A percentile compares a stretch with the other conserved stretches of the same genome.
These are phyloP conservation scores for Pandion haliaetus DNA, from an alignment of 2,113 vertebrate species.

Conservation along the genomic window DNA sequence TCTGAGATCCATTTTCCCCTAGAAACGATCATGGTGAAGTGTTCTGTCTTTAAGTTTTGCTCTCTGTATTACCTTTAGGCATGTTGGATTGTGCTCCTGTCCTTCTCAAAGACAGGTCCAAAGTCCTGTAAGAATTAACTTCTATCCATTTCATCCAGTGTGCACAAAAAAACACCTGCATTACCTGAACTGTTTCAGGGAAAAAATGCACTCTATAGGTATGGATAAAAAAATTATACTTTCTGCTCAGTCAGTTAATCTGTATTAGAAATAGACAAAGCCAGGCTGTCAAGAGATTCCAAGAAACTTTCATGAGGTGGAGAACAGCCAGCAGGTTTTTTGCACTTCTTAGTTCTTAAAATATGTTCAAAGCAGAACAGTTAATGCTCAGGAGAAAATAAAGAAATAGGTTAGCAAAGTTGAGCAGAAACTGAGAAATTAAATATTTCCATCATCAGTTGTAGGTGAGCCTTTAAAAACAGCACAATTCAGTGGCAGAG, in stretches of 20 bases:
- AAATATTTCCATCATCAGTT: not conserved
- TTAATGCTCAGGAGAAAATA: not conserved
- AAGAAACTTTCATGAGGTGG: not conserved
- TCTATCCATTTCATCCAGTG: not conserved
- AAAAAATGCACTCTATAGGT: not conserved
- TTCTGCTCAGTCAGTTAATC: not conserved
- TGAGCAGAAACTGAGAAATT: not conserved
- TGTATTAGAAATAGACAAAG: not conserved
- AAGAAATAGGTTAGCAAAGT: not conserved
- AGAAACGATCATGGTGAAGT: not conserved
- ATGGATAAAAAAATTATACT: not conserved
- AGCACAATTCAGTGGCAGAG: not conserved
- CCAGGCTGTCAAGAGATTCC: not conserved
- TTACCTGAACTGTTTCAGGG: not conserved
- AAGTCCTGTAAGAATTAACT: not conserved
- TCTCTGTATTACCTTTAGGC: not conserved
- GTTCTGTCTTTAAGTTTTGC: not conserved
- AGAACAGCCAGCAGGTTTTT: not conserved
- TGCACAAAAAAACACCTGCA: not conserved
- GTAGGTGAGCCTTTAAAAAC: not conserved
- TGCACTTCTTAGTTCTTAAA: not conserved
- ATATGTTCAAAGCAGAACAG: not conserved
- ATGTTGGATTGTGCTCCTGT: not conserved
- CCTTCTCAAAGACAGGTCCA: not conserved
- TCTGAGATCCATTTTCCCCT: not conserved